Evolutionary conservation across 2,888 invertebrate species (phyloP).

Genomic region (Lochmaea capreae): DNA sequence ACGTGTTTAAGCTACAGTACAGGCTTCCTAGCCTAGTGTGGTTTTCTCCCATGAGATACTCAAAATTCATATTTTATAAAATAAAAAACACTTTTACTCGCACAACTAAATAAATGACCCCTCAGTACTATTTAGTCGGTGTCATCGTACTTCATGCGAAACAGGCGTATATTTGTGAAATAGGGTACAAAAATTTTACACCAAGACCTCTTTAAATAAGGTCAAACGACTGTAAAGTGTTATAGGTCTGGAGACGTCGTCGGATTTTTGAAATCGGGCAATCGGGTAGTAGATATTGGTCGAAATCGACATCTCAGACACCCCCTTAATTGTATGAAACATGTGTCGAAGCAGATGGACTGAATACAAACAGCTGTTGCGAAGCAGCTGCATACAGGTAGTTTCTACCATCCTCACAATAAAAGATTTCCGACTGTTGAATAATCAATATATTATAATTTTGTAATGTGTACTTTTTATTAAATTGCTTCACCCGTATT

Average conservation of each 20-base stretch:
- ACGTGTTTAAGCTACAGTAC: too few relatives aligned
- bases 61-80: too few relatives aligned
- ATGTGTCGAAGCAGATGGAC: slow-evolving; percentile 63
- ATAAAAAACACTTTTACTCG: too few relatives aligned
- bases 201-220: background rate
- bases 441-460: slow-evolving; percentile 31
- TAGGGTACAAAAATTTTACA: background rate
- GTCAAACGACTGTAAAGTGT: background rate
- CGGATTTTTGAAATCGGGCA: slow-evolving; percentile 35
- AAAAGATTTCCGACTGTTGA: slow-evolving; percentile 42
- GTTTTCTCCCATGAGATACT: too few relatives aligned
- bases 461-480: slow-evolving; percentile 24
- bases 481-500: slow-evolving; percentile 11
- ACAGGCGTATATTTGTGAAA: background rate
- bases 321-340: slow-evolving; percentile 49
- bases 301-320: slow-evolving; percentile 29
- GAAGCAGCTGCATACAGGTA: slow-evolving; percentile 58
- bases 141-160: background rate
- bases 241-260: background rate
- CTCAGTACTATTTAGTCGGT: too few relatives aligned
- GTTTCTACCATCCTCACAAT: slow-evolving; percentile 38
- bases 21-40: too few relatives aligned
- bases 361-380: slow-evolving; percentile 42
- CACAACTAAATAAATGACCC: too few relatives aligned
- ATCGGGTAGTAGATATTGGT: slow-evolving; percentile 32